Percentiles rank a stretch among this genome's conserved stretches.
Conservation (phyloP, 2,888 invertebrate genomes). For the Micoletzkya japonica region DNA sequence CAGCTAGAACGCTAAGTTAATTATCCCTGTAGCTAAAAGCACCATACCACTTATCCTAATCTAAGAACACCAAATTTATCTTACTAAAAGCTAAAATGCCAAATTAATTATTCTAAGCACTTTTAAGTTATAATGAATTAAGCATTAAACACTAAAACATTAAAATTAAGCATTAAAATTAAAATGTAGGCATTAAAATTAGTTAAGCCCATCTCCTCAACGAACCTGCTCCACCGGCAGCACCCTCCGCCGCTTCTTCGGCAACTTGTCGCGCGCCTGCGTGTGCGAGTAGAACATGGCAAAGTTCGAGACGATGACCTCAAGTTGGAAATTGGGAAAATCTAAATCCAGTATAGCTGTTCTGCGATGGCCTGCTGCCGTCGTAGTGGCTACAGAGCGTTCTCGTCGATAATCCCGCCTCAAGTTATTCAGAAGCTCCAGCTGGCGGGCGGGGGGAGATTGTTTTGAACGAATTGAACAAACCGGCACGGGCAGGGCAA, state of each 20-base stretch:
- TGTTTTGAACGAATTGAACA: constrained; percentile 67
- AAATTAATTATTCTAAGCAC: too few species aligned
- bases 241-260: constrained; percentile 84
- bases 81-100: too few species aligned
- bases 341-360: neutral
- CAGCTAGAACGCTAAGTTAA: too few species aligned
- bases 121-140: neutral
- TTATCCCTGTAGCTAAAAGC: too few species aligned
- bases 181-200: neutral
- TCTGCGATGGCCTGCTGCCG: neutral
- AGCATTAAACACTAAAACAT: neutral
- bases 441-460: too few species aligned
- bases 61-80: too few species aligned
- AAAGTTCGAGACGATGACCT: constrained; percentile 52
- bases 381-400: neutral
- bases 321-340: neutral
- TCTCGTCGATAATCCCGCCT: neutral
- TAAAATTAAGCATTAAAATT: neutral
- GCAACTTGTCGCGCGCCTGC: constrained; percentile 92
- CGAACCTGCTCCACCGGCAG: constrained; percentile 60
- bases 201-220: neutral
- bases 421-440: neutral
- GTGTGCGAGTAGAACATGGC: constrained; percentile 76
- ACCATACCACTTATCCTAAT: too few species aligned
- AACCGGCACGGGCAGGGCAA: constrained; percentile 93